Percentiles rank a stretch among this genome's conserved stretches.
These are phyloP conservation scores for Oikopleura dioica DNA, from an alignment of 23 tunicate genomes.

Conservation along the genomic window DNA sequence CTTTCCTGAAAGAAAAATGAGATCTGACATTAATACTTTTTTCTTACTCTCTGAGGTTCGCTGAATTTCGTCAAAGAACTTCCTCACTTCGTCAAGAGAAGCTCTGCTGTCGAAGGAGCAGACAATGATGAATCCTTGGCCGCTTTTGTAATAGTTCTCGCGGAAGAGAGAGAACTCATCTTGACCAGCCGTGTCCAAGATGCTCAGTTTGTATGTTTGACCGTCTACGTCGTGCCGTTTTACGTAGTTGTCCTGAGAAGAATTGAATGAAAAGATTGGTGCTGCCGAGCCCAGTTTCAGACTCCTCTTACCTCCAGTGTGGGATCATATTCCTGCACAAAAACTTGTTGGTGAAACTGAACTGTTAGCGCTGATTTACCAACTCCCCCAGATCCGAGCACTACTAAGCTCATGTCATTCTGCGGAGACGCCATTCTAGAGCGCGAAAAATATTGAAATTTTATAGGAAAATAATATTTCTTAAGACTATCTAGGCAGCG, in stretches of 20 bases:
- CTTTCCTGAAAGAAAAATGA: too few relatives aligned
- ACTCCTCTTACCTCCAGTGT: not conserved
- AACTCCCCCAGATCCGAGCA: conserved; percentile 6
- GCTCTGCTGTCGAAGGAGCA: not conserved
- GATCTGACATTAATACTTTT: too few relatives aligned
- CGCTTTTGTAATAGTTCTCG: not conserved
- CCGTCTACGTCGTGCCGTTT: conserved; percentile 10
- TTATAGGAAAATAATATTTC: too few relatives aligned
- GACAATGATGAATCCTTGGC: not conserved
- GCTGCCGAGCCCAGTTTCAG: not conserved
- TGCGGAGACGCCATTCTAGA: not conserved
- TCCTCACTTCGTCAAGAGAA: not conserved
- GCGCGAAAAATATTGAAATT: too few relatives aligned
- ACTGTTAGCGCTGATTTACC: conserved; percentile 9
- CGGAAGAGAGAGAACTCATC: conserved; percentile 3
- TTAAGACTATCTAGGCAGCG: too few relatives aligned
- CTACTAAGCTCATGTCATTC: not conserved
- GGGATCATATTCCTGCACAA: conserved; percentile 10
- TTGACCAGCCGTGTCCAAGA: conserved; percentile 11
- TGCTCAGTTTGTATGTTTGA: conserved; percentile 6
- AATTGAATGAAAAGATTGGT: not conserved
- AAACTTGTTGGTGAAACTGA: conserved; percentile 12
- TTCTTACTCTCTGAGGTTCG: not conserved
- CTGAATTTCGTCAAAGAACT: not conserved
- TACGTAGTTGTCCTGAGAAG: not conserved